These are phyloP conservation scores for Neoaliturus tenellus DNA, from an alignment of 2,888 invertebrate genomes.

Conservation along the genomic window DNA sequence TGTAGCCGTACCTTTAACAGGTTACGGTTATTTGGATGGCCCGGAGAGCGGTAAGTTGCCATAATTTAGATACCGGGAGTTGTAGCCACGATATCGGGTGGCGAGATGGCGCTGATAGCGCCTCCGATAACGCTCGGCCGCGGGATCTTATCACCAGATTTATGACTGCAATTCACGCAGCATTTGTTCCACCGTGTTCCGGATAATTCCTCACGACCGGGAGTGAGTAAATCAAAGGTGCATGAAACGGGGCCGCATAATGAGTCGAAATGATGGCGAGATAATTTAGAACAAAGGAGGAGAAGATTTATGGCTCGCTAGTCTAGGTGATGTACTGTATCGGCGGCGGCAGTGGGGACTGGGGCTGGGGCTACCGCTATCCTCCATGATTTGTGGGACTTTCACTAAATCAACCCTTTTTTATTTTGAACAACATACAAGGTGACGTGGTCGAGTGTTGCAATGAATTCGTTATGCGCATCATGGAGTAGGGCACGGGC, in stretches of 20 bases:
- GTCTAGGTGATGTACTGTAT: not conserved
- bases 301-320: not conserved
- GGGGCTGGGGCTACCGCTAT: not conserved
- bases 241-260: slow-evolving; percentile 19
- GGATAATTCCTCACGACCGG: slow-evolving; percentile 17
- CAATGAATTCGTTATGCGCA: too few relatives aligned
- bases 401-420: not conserved
- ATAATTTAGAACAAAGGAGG: slow-evolving; percentile 39
- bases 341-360: too few relatives aligned
- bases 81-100: not conserved
- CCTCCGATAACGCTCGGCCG: not conserved
- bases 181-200: slow-evolving; percentile 26
- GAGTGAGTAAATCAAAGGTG: slow-evolving; percentile 3
- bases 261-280: slow-evolving; percentile 36
- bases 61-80: slow-evolving; percentile 29
- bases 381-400: not conserved
- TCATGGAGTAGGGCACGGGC: too few relatives aligned
- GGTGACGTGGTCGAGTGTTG: too few relatives aligned
- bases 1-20: too few relatives aligned
- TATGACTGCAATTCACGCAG: slow-evolving; percentile 16
- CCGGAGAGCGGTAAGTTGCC: not conserved
- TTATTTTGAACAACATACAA: too few relatives aligned
- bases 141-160: slow-evolving; percentile 22
- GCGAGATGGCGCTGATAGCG: not conserved
- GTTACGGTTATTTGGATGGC: too few relatives aligned